Evolutionary conservation across 2,797 vertebrate genomes (phyloP).

Genomic region (Hippopotamyrus pictus): DNA sequence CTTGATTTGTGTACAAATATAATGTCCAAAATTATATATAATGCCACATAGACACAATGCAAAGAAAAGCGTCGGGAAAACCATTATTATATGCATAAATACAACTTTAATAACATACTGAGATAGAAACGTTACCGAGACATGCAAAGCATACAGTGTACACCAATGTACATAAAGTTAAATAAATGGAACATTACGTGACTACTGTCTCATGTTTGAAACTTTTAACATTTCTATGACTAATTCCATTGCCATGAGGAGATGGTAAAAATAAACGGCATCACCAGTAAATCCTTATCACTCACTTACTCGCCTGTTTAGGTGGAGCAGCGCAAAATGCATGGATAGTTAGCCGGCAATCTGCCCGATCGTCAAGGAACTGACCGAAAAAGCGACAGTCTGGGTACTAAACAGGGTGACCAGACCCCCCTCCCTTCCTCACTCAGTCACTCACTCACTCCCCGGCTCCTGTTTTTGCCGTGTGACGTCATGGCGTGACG

Average conservation of each 20-base stretch:
- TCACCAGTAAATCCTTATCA: not conserved
- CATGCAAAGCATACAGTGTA: not conserved
- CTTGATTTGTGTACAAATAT: not conserved
- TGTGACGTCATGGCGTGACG: constrained; percentile 52
- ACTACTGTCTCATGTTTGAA: not conserved
- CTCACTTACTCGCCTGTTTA: not conserved
- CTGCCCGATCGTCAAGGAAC: not conserved
- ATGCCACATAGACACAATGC: not conserved
- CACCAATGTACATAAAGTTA: not conserved
- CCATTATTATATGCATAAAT: not conserved
- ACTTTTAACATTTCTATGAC: not conserved
- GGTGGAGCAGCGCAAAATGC: not conserved
- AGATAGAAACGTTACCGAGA: not conserved
- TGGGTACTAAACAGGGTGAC: not conserved
- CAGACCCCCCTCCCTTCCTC: not conserved
- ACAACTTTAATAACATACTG: not conserved
- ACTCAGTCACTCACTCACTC: not conserved
- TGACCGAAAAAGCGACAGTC: not conserved
- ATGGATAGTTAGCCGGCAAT: not conserved
- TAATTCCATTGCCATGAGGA: not conserved
- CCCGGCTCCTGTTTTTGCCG: constrained; percentile 33
- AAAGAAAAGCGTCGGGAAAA: not conserved
- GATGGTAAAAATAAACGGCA: not conserved
- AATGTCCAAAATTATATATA: not conserved
- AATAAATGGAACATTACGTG: not conserved